Evolutionary conservation across 1,140 invertebrate genomes (phyloP).

Genomic region (Drosophila hydei): DNA sequence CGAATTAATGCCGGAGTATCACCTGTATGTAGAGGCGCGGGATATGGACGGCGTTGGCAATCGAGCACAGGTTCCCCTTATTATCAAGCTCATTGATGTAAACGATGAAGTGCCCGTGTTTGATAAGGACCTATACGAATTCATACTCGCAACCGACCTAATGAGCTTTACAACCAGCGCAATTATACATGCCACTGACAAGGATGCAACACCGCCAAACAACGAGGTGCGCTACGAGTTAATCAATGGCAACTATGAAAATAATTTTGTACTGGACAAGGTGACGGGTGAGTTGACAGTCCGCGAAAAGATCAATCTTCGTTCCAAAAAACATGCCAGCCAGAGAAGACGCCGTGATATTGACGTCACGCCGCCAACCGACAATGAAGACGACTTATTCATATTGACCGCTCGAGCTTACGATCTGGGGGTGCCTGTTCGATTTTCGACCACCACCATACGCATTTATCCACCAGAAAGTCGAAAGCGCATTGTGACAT

Average conservation of each 20-base stretch:
- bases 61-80: slow-evolving; percentile 88
- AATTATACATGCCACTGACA: slow-evolving; percentile 91
- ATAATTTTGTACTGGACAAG: slow-evolving; percentile 91
- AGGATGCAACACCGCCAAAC: slow-evolving; percentile 93
- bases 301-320: slow-evolving; percentile 64
- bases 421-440: slow-evolving; percentile 91
- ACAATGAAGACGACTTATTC: slow-evolving; percentile 85
- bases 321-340: slow-evolving; percentile 78
- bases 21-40: slow-evolving; percentile 92
- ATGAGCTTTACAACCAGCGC: slow-evolving; percentile 89
- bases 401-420: slow-evolving; percentile 90
- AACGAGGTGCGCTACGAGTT: slow-evolving; percentile 94
- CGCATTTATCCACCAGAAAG: slow-evolving; percentile 88
- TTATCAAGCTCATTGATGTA: slow-evolving; percentile 91
- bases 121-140: slow-evolving; percentile 91
- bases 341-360: slow-evolving; percentile 72
- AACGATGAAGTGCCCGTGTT: slow-evolving; percentile 95
- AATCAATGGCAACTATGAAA: slow-evolving; percentile 90
- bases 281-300: slow-evolving; percentile 88
- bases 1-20: slow-evolving; percentile 90
- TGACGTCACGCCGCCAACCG: slow-evolving; percentile 24
- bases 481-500: slow-evolving; percentile 89
- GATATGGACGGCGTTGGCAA: slow-evolving; percentile 93
- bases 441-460: slow-evolving; percentile 87
- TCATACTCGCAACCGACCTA: slow-evolving; percentile 90